Evolutionary conservation across 2,888 invertebrate genomes (phyloP).

Genomic region (Athalia circularis): DNA sequence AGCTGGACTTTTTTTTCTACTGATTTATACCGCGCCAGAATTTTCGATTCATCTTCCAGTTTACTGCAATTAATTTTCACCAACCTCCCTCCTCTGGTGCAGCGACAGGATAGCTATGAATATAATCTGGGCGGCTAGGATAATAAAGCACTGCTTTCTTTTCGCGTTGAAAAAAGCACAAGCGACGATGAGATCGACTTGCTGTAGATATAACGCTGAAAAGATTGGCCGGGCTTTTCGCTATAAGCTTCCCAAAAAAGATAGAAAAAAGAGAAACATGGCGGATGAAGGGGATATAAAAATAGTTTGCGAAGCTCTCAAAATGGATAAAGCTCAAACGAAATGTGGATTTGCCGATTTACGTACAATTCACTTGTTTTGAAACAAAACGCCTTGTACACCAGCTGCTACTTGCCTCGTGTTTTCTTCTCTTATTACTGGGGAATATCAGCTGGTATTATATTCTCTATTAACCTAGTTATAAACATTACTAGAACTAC

Average conservation of each 20-base stretch:
- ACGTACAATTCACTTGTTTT: too few relatives aligned
- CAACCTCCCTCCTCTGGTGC: not conserved
- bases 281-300: too few relatives aligned
- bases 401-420: too few relatives aligned
- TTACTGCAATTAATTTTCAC: constrained; percentile 32
- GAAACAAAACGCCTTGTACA: too few relatives aligned
- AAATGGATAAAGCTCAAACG: too few relatives aligned
- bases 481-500: not conserved
- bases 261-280: too few relatives aligned
- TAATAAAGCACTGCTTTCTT: constrained; percentile 7
- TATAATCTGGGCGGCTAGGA: not conserved
- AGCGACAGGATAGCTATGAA: constrained; percentile 6
- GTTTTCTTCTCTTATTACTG: too few relatives aligned
- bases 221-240: not conserved
- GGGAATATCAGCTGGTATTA: not conserved
- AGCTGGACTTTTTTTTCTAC: not conserved
- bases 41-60: constrained; percentile 32
- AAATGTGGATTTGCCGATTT: too few relatives aligned
- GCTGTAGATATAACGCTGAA: not conserved
- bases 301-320: too few relatives aligned
- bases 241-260: not conserved
- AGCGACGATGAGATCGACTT: constrained; percentile 13
- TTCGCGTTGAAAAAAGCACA: not conserved
- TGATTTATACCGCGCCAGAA: constrained; percentile 15
- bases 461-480: constrained; percentile 4